Base-by-base conservation (phyloP, 2,888 invertebrate genomes). In the Atethmia centrago region DNA sequence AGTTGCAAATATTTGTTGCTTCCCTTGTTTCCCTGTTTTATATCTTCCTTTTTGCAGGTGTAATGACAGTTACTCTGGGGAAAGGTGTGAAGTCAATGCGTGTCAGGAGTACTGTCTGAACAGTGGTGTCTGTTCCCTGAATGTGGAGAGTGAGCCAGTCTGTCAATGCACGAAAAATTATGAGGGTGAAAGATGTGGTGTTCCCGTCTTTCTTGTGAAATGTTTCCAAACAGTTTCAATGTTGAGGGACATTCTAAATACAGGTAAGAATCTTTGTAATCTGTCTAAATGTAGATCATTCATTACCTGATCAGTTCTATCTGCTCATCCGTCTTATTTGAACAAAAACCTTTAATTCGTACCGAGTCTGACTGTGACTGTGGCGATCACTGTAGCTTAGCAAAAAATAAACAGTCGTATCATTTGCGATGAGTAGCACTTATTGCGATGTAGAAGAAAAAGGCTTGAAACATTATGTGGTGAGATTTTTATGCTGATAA, bases 241-340 rank as follows among this genome's bases (percentile, higher is more conserved):
- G n/a, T 31, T n/a, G 42, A 58, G 8, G 42, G 42, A n/a, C 7
- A 19, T n/a, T 5, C 64, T 64, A 3, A 36, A 49, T n/a, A 14
- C 59, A 58, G 59, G 67, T 67, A 67, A 36, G 5, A 25, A 25
- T 25, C 19, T n/a, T 36, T n/a, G n/a, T n/a, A n/a, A n/a, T n/a
- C n/a, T n/a, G n/a, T n/a, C n/a, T n/a, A n/a, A n/a, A n/a, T n/a
- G 36, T 36, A 36, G 36, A 36, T 36, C 36, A 31, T 2, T 31
- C n/a, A n/a, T n/a, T n/a, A n/a, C 31, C 31, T 31, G 31, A 31
- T 31, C 31, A 31, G 31, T 31, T 36, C 36, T 4, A 4, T 36
- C 36, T 36, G 36, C n/a, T n/a, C n/a, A n/a, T n/a, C n/a, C n/a
- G n/a, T n/a, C n/a, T n/a, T n/a, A 36, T 36, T 4, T 0, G 4